phyloP scores from a whole-genome alignment of 1,140 invertebrate species.

The Drosophila triauraria region DNA sequence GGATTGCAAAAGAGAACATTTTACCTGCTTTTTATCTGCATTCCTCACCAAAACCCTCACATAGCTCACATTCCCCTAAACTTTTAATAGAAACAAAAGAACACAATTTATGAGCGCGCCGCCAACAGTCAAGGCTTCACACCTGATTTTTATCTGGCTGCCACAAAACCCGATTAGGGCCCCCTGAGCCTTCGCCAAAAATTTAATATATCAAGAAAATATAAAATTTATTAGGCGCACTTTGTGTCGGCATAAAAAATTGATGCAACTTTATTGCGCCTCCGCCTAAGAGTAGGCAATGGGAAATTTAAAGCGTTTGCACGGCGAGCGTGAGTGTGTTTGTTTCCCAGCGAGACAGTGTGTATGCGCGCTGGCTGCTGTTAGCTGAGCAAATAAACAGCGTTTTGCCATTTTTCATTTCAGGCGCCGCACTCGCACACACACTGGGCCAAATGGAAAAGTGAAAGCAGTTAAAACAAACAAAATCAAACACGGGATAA shows the following conservation, averaged over 20 bases:
- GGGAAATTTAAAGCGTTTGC: conserved; percentile 36
- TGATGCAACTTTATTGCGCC: conserved; percentile 54
- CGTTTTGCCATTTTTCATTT: conserved; percentile 76
- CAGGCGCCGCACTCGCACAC: conserved; percentile 22
- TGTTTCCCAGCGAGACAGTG: not conserved
- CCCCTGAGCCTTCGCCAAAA: not conserved
- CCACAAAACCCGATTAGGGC: conserved; percentile 14
- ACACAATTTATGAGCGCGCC: conserved; percentile 52
- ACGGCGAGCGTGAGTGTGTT: not conserved
- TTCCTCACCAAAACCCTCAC: not conserved
- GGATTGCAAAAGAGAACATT: not conserved
- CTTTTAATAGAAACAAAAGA: not conserved
- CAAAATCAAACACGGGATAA: conserved; percentile 72
- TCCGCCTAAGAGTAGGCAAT: conserved; percentile 32
- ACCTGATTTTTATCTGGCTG: conserved; percentile 23
- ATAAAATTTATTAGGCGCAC: conserved; percentile 66
- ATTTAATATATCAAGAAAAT: conserved; percentile 69
- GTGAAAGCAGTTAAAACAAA: conserved; percentile 79
- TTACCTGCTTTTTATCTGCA: not conserved
- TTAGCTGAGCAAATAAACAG: conserved; percentile 74
- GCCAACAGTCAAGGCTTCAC: conserved; percentile 5
- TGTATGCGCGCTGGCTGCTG: conserved; percentile 38
- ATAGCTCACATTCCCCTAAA: conserved; percentile 12
- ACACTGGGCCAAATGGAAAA: conserved; percentile 61
- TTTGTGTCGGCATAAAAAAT: conserved; percentile 43